A percentile compares a stretch with the other conserved stretches of the same genome.
Conservation (phyloP, 2,113 vertebrate species). For the Xiphophorus couchianus region DNA sequence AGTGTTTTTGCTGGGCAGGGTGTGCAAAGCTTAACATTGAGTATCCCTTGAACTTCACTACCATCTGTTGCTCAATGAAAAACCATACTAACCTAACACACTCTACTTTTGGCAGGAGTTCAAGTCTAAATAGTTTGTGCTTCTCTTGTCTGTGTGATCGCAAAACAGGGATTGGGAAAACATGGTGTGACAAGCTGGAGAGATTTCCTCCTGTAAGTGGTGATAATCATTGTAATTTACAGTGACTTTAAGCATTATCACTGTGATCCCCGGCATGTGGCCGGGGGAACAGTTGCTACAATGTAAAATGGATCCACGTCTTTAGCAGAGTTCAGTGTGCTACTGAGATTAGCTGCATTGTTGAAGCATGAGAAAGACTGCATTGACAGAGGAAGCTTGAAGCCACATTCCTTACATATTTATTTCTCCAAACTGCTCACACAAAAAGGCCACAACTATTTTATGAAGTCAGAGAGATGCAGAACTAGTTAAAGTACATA, state of each 20-base stretch:
- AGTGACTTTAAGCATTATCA: conserved; percentile 34
- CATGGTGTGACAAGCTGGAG: conserved; percentile 35
- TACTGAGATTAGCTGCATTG: conserved; percentile 11
- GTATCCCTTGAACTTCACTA: neutral
- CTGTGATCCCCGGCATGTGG: conserved; percentile 19
- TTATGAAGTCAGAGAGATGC: neutral
- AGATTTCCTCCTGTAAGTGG: conserved; percentile 39
- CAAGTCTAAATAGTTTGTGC: neutral
- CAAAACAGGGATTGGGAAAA: conserved; percentile 46
- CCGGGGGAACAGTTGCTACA: conserved; percentile 33
- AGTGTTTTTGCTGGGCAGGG: neutral
- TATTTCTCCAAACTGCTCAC: conserved; percentile 18
- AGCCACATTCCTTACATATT: conserved; percentile 33
- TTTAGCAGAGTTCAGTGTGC: conserved; percentile 44
- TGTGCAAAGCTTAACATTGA: neutral
- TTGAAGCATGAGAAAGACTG: conserved; percentile 18
- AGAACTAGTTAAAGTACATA: neutral
- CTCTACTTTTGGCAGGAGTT: neutral
- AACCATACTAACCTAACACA: conserved; percentile 1
- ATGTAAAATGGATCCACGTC: conserved; percentile 30
- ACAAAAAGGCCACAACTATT: conserved; percentile 6
- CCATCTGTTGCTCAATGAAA: neutral
- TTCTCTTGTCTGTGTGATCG: neutral
- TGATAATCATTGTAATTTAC: conserved; percentile 38
- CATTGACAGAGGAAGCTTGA: conserved; percentile 14